Evolutionary conservation across 2,113 vertebrate species (phyloP).

Genomic region (Cervus canadensis): DNA sequence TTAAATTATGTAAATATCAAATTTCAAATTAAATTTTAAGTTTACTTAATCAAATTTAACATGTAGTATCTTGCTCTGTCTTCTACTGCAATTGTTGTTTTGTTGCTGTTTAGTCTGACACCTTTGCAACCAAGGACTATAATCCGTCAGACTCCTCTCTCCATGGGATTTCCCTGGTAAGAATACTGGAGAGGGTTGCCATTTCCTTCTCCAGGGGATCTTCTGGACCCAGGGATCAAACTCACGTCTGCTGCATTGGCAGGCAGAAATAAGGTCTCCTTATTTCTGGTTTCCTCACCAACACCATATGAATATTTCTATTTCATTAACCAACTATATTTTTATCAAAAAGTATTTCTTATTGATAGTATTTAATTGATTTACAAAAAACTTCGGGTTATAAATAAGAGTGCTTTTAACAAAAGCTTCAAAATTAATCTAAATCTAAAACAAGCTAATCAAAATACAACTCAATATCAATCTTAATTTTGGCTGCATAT

Average conservation of each 20-base stretch:
- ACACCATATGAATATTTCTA: background rate
- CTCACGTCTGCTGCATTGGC: accelerated
- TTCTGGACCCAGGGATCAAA: background rate
- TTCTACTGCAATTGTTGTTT: background rate
- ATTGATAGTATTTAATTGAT: background rate
- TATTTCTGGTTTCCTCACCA: background rate
- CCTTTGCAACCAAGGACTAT: background rate
- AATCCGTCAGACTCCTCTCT: background rate
- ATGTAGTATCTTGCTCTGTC: background rate
- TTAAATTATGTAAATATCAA: background rate
- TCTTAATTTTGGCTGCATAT: background rate
- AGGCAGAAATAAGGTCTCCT: background rate
- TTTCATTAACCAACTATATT: conserved; percentile 20
- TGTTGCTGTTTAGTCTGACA: background rate
- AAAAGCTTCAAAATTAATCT: conserved; percentile 10
- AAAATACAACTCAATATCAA: background rate
- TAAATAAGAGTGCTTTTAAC: conserved; percentile 9
- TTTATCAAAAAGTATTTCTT: conserved; percentile 30
- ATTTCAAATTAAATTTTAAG: background rate
- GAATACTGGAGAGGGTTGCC: background rate
- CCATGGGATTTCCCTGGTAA: background rate
- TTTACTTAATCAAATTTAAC: background rate
- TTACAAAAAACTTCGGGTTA: background rate
- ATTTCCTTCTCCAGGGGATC: background rate
- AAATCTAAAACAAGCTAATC: conserved; percentile 25